A percentile compares a stretch with the other conserved stretches of the same genome.
phyloP scores from a whole-genome alignment of 2,113 vertebrate species.

The Microcebus lehilahytsara region DNA sequence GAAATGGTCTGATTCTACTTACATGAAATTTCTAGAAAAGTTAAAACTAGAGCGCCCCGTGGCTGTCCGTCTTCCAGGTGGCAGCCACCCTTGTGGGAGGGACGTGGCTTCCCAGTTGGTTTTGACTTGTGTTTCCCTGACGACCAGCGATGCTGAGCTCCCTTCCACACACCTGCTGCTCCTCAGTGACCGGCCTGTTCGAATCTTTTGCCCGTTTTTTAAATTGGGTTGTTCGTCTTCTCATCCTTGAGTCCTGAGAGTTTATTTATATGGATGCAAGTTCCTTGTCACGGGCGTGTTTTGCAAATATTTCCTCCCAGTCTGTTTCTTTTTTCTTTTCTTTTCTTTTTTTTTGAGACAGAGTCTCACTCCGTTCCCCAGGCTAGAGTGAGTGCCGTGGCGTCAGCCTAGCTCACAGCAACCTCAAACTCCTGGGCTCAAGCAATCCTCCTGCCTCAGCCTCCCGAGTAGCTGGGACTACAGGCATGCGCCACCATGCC shows the following conservation, averaged over 20 bases:
- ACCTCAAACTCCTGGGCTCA: no score
- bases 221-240: not conserved
- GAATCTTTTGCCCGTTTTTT: not conserved
- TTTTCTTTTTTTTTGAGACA: no score
- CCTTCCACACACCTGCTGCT: accelerated
- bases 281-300: not conserved
- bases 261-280: not conserved
- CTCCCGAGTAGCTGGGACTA: no score
- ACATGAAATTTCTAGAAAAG: no score
- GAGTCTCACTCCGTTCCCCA: no score
- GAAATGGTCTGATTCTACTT: accelerated
- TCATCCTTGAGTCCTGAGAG: not conserved
- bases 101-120: accelerated
- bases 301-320: not conserved
- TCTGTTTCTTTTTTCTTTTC: no score
- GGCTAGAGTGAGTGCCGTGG: no score
- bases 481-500: no score
- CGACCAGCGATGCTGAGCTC: accelerated
- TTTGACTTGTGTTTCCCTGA: accelerated
- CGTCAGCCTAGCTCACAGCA: no score
- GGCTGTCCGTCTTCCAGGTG: accelerated
- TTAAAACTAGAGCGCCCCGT: not conserved
- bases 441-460: no score
- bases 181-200: no score
- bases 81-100: accelerated